Evolutionary conservation across 1,140 invertebrate species (phyloP), one percentile per base, ranked within the genome.

Genomic region (Heliconius nattereri): DNA sequence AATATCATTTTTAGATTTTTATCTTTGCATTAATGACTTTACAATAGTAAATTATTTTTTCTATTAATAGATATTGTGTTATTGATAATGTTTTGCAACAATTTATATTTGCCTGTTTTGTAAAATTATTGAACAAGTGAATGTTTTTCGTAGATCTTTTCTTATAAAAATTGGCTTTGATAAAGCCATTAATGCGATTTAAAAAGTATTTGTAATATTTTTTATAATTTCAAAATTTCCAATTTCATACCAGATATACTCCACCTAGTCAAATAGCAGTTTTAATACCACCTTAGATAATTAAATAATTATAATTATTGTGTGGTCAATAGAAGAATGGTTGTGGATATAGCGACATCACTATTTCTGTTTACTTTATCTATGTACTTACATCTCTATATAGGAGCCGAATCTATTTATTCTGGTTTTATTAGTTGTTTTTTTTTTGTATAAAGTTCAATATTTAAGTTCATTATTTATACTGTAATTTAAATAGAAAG

Each of bases 241-340:
- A 45, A 11, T 37, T 52, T 40, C 75, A 79, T 81, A 86, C 84
- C 85, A 85, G 83, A 85, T 86, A 82, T 89, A 88, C 85, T 89
- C 84, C 89, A 91, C 89, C 92, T 92, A 93, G 91, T 94, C 92
- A 94, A 84, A 90, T 79, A 85, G 80, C 91, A 92, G 89, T 92
- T 91, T 92, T 92, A 91, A 89, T 89, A 81, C 82, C 86, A 89
- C 82, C 73, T 87, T 93, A 92, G 90, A 82, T 93, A 92, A 87
- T 85, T 89, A 84, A 89, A 89, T 89, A 87, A 87, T 88, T 87
- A 87, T 85, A 84, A 81, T 73, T 52, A 52, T 52, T 85, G 86
- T 86, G 87, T 88, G 86, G 82, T 82, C 88, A 87, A 84, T 85
- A 85, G 84, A 87, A 81, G 88, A 49, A 89, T 91, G 90, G 86